Base-by-base conservation (phyloP, 1,140 invertebrate species). In the Meloidogyne chitwoodi region DNA sequence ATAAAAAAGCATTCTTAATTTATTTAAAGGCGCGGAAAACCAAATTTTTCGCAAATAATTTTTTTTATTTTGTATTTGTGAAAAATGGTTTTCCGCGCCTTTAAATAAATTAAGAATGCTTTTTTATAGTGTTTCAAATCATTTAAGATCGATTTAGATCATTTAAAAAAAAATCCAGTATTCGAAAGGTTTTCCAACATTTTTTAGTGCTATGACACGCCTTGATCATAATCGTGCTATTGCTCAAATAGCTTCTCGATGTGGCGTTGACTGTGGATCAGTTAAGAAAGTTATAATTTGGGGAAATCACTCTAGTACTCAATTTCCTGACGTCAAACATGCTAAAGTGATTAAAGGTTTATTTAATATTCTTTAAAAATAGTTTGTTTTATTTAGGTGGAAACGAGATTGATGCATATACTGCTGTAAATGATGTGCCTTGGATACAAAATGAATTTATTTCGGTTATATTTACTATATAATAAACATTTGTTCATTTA, bases 281-380 rank as follows among this genome's bases (percentile, higher is more conserved):
- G 92, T 98, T 2, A 91, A 91, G 80, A 96, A 97, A 88, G 92
- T 96, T 8, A 93, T 96, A 75, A 99, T 99, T 85, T 99, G 97
- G 97, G 97, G 97, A 29, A 99, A 99, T 89, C 97, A 99, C 87
- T 98, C 95, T 0, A 94, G 94, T 8, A 99, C 97, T 3, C 96
- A 99, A 89, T 98, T 93, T 88, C 96, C 97, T 24, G 96, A 99
- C 91, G 92, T 93, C 14, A 90, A 90, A n/a, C 92, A 95, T 88
- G 95, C 94, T 26, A 83, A 79, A 34, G 89, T 88, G 0, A 77
- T 75, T 11, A 87, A 87, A 76, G 80, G 85, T 72, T 8, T 2
- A 29, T 22, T 41, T 11, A 22, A 75, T 10, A 38, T 38, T 56
- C 6, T n/a, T n/a, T 68, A 10, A 31, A 10, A 29, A 74, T 75